These are phyloP conservation scores for Drosophila infuscata DNA, from an alignment of 2,888 invertebrate species.

Conservation along the genomic window DNA sequence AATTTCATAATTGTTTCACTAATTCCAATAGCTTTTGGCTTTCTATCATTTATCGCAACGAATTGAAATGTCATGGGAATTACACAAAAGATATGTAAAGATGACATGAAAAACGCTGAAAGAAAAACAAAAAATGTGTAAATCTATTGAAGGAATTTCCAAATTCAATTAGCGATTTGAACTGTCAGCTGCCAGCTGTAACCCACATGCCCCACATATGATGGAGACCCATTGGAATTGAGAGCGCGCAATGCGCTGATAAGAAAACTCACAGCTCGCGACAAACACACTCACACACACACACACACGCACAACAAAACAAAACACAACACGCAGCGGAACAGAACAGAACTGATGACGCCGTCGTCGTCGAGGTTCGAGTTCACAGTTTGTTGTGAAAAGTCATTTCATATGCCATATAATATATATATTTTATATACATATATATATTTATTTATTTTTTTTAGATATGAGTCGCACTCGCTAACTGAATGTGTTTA, in stretches of 20 bases:
- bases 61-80: background rate
- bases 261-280: conserved; percentile 26
- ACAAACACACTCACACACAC: conserved; percentile 1
- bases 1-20: background rate
- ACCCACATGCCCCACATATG: conserved; percentile 53
- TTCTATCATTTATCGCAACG: background rate
- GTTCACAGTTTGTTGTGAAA: conserved; percentile 66
- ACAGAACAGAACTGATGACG: conserved; percentile 28
- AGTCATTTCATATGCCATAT: conserved; percentile 35
- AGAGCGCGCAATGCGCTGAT: conserved; percentile 56
- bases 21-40: background rate
- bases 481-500: background rate
- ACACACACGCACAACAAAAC: background rate
- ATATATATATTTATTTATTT: conserved; percentile 1
- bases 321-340: background rate
- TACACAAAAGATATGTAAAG: background rate
- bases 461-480: conserved; percentile 60
- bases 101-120: background rate
- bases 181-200: conserved; percentile 18
- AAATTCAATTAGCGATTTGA: conserved; percentile 19
- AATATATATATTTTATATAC: conserved; percentile 12
- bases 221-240: conserved; percentile 27
- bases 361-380: background rate
- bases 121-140: background rate
- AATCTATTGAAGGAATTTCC: background rate